A percentile compares a stretch with the other conserved stretches of the same genome.
phyloP scores from a whole-genome alignment of 2,888 invertebrate genomes.

The Machimus rusticus region DNA sequence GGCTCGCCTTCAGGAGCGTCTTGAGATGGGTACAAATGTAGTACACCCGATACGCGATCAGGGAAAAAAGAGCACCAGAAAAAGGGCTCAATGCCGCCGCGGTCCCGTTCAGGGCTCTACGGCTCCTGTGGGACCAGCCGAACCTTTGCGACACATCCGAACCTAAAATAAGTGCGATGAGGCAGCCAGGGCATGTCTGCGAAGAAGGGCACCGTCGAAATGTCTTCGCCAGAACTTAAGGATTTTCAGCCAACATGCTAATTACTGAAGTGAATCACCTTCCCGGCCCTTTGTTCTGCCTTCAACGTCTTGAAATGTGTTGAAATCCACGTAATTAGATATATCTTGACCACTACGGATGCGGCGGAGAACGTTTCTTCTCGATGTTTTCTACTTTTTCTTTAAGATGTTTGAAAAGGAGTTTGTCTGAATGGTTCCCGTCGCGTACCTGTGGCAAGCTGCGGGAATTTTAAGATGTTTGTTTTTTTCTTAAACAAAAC shows the following conservation, averaged over 20 bases:
- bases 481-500: neutral
- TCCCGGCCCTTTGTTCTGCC: neutral
- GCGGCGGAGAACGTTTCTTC: neutral
- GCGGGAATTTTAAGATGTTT: neutral
- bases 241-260: neutral
- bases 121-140: neutral
- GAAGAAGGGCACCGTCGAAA: neutral
- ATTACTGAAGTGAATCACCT: constrained; percentile 16
- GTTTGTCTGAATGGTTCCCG: neutral
- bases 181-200: neutral
- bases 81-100: neutral
- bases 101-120: neutral
- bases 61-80: neutral
- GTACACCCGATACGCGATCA: constrained; percentile 22
- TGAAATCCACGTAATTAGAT: constrained; percentile 22
- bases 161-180: neutral
- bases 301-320: neutral
- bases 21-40: constrained; percentile 29
- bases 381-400: neutral
- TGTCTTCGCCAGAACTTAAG: neutral
- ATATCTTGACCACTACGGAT: neutral
- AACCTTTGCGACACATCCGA: neutral
- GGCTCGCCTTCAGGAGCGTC: neutral
- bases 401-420: neutral
- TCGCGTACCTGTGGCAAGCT: neutral